Percentiles rank a stretch among this genome's conserved stretches.
These are phyloP conservation scores for Ichneumoninae sp. DNA, from an alignment of 2,888 invertebrate species.

Conservation along the genomic window DNA sequence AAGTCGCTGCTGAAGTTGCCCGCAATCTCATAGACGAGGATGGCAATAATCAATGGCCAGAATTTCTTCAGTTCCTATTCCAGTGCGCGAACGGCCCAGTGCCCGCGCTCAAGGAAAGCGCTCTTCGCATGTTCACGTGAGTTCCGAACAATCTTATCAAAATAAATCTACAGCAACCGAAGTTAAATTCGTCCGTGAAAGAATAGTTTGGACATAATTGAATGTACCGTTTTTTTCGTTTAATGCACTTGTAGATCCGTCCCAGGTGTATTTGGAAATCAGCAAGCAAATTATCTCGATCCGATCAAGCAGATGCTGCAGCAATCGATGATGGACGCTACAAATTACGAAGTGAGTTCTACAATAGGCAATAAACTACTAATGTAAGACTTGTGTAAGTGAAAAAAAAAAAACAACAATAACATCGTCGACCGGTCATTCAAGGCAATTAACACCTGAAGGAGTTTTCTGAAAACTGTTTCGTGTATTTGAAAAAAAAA, in stretches of 20 bases:
- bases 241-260: conserved; percentile 88
- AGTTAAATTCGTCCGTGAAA: not conserved
- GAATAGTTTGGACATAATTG: too few species aligned
- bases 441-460: not conserved
- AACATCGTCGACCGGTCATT: not conserved
- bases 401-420: not conserved
- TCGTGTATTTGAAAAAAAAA: conserved; percentile 33
- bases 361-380: not conserved
- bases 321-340: conserved; percentile 91
- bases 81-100: conserved; percentile 95
- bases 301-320: conserved; percentile 98
- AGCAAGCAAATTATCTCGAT: conserved; percentile 95
- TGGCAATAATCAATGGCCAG: conserved; percentile 98
- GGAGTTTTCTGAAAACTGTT: not conserved
- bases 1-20: conserved; percentile 98
- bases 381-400: not conserved
- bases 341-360: conserved; percentile 87
- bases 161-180: not conserved
- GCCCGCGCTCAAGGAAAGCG: conserved; percentile 94
- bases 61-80: conserved; percentile 97
- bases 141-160: conserved; percentile 74
- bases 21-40: conserved; percentile 97
- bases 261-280: conserved; percentile 98
- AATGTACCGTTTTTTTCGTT: not conserved
- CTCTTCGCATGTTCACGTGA: conserved; percentile 97